Percentiles rank a stretch among this genome's conserved stretches.
Conservation (phyloP, 92 coral and sea anemone species). For the Phenganax subtilis region DNA sequence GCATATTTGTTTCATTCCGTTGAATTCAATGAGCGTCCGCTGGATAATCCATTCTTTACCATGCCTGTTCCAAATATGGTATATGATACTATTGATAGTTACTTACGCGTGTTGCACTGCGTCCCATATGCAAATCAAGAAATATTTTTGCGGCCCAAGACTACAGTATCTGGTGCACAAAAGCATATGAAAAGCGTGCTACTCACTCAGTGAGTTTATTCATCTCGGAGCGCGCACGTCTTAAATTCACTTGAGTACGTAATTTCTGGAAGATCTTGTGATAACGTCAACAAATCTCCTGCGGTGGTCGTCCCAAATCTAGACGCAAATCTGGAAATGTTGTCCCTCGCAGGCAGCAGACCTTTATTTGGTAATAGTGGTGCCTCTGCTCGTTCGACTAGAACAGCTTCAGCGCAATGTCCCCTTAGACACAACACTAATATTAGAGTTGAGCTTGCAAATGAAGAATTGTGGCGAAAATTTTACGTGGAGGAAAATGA, state of each 20-base stretch:
- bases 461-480: slow-evolving; percentile 60
- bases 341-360: too few species aligned
- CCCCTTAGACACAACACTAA: background rate
- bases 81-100: background rate
- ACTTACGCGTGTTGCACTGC: background rate
- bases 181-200: background rate
- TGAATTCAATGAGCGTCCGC: background rate
- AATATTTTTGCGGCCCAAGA: background rate
- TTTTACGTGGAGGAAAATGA: slow-evolving; percentile 67
- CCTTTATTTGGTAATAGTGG: too few species aligned
- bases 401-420: too few species aligned
- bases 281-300: too few species aligned
- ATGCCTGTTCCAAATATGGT: slow-evolving; percentile 1
- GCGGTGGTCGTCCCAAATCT: too few species aligned
- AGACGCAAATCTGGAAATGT: too few species aligned
- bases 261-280: too few species aligned
- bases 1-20: too few species aligned
- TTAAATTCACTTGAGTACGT: too few species aligned
- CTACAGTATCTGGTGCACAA: background rate
- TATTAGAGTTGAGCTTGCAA: slow-evolving; percentile 52
- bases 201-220: too few species aligned
- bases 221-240: too few species aligned
- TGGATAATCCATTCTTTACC: background rate
- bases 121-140: background rate
- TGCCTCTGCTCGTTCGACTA: too few species aligned